These are phyloP conservation scores for Microctonus brassicae DNA, from an alignment of 2,888 invertebrate species.

Conservation along the genomic window DNA sequence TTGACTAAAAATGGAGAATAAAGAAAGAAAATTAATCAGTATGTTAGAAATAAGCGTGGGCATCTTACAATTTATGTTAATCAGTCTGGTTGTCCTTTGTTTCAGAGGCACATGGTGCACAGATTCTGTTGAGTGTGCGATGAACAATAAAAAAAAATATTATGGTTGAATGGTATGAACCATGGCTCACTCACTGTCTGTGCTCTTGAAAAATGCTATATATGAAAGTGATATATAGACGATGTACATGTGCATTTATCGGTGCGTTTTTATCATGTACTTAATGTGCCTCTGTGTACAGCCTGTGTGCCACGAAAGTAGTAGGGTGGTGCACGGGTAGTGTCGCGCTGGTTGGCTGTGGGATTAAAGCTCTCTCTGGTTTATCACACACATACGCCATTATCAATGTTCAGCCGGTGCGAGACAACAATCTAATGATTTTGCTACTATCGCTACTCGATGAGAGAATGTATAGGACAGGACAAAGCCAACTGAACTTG, in stretches of 20 bases:
- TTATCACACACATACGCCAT: slow-evolving; percentile 57
- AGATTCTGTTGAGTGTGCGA: slow-evolving; percentile 68
- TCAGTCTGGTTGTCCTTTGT: slow-evolving; percentile 75
- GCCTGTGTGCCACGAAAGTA: slow-evolving; percentile 64
- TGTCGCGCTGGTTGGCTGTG: slow-evolving; percentile 64
- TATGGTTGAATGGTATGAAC: slow-evolving; percentile 36
- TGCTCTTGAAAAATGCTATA: slow-evolving; percentile 58
- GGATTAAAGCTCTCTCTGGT: slow-evolving; percentile 52
- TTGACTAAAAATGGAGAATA: slow-evolving; percentile 21
- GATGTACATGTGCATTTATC: slow-evolving; percentile 56
- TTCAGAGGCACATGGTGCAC: slow-evolving; percentile 87
- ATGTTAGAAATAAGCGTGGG: slow-evolving; percentile 59
- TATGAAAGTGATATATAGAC: slow-evolving; percentile 60
- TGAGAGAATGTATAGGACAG: slow-evolving; percentile 63
- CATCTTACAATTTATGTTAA: slow-evolving; percentile 67
- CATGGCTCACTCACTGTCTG: slow-evolving; percentile 69
- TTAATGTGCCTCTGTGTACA: slow-evolving; percentile 67
- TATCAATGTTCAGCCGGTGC: slow-evolving; percentile 66
- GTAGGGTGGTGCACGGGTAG: slow-evolving; percentile 63
- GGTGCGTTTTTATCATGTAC: slow-evolving; percentile 54
- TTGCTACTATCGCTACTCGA: slow-evolving; percentile 69
- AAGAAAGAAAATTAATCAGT: slow-evolving; percentile 37
- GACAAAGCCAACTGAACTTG: slow-evolving; percentile 64
- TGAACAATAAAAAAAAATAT: slow-evolving; percentile 54
- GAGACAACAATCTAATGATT: slow-evolving; percentile 69